Conservation (phyloP, 2,113 vertebrate species). For the Forbesichthys papilliferus region DNA sequence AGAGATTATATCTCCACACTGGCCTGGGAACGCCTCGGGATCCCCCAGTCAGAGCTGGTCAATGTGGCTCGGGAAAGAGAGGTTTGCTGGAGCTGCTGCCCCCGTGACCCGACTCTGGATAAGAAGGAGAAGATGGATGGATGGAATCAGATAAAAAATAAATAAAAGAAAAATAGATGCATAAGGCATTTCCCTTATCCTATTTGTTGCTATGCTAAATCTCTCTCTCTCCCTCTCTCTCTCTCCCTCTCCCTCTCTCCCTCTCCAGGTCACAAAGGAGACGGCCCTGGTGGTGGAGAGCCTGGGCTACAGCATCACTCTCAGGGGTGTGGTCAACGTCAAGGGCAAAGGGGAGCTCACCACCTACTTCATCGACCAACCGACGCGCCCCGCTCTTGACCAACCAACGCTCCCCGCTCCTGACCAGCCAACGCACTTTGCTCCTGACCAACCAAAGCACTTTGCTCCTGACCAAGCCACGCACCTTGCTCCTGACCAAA, state of each 20-base stretch:
- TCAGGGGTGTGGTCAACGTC: slow-evolving; percentile 82
- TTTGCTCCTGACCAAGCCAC: too few relatives aligned
- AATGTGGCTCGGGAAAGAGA: too few relatives aligned
- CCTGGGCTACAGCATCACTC: slow-evolving; percentile 79
- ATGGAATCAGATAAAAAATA: too few relatives aligned
- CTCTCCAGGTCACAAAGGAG: slow-evolving; percentile 84
- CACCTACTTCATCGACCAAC: slow-evolving; percentile 82
- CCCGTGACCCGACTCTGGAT: too few relatives aligned
- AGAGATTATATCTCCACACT: too few relatives aligned
- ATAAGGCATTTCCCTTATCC: background rate
- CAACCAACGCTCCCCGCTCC: slow-evolving; percentile 33
- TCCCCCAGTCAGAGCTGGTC: too few relatives aligned
- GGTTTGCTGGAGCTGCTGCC: too few relatives aligned
- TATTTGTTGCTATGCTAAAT: background rate
- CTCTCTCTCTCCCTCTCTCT: background rate
- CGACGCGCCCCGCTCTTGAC: slow-evolving; percentile 50
- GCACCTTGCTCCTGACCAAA: too few relatives aligned
- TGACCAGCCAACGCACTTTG: slow-evolving; percentile 16
- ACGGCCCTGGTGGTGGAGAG: slow-evolving; percentile 77
- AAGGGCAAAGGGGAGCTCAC: slow-evolving; percentile 91
- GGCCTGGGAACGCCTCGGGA: too few relatives aligned
- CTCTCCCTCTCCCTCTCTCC: background rate
- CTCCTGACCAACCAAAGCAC: too few relatives aligned
- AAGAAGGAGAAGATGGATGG: background rate
- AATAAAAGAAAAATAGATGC: background rate